phyloP scores from a whole-genome alignment of 2,888 invertebrate genomes.

The Aleiodes leptofemur region DNA sequence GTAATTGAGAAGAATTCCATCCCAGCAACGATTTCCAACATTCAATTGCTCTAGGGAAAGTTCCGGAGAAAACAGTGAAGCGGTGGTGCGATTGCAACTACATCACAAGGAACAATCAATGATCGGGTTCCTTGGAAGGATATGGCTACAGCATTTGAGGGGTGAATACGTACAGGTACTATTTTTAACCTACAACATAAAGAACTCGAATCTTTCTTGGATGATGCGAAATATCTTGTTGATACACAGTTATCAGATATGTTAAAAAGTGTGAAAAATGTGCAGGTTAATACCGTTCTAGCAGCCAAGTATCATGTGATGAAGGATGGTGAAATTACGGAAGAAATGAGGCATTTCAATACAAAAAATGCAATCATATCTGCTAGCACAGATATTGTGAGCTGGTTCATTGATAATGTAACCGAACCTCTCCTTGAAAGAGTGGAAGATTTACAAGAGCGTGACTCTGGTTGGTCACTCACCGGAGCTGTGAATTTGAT shows the following conservation, averaged over 20 bases:
- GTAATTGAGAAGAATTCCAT: not conserved
- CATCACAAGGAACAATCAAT: not conserved
- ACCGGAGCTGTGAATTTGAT: too few relatives aligned
- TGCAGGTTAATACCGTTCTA: conserved; percentile 41
- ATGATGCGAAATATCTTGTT: conserved; percentile 18
- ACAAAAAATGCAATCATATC: too few relatives aligned
- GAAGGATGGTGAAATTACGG: too few relatives aligned
- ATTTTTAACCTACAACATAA: conserved; percentile 24
- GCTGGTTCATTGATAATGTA: too few relatives aligned
- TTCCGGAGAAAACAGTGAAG: not conserved
- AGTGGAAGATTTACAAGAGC: too few relatives aligned
- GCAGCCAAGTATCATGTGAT: conserved; percentile 29
- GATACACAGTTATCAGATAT: not conserved
- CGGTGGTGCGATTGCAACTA: not conserved
- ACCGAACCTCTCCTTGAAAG: too few relatives aligned
- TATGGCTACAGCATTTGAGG: conserved; percentile 6
- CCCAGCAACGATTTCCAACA: not conserved
- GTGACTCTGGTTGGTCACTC: too few relatives aligned
- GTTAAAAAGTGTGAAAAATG: conserved; percentile 17
- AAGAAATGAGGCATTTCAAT: too few relatives aligned
- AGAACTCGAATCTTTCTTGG: conserved; percentile 18
- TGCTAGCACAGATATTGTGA: too few relatives aligned
- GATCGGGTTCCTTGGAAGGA: conserved; percentile 15
- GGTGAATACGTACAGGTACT: conserved; percentile 26
- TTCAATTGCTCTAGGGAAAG: not conserved